Evolutionary conservation across 1,140 invertebrate genomes (phyloP).

Genomic region (Epicauta chinensis): DNA sequence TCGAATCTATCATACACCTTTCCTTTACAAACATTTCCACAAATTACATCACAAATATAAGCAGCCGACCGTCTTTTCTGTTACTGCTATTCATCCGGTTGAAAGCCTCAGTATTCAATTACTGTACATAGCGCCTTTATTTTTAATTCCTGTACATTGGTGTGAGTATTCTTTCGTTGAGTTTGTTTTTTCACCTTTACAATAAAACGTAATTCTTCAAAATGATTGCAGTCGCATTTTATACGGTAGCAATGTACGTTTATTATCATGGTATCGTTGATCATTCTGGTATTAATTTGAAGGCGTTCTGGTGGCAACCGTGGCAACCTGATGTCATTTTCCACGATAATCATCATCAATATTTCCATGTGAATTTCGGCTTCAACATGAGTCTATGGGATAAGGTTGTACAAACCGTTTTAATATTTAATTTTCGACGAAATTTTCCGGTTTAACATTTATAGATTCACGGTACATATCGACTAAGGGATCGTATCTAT

Average conservation of each 20-base stretch:
- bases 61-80: slow-evolving; percentile 67
- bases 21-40: slow-evolving; percentile 65
- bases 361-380: slow-evolving; percentile 70
- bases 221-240: slow-evolving; percentile 50
- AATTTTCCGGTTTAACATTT: slow-evolving; percentile 30
- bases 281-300: slow-evolving; percentile 70
- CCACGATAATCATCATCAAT: slow-evolving; percentile 73
- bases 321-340: slow-evolving; percentile 71
- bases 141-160: slow-evolving; percentile 56
- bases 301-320: slow-evolving; percentile 67
- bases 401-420: slow-evolving; percentile 43
- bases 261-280: slow-evolving; percentile 72
- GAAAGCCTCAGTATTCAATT: slow-evolving; percentile 59
- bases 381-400: slow-evolving; percentile 66
- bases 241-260: slow-evolving; percentile 52
- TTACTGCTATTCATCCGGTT: slow-evolving; percentile 66
- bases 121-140: slow-evolving; percentile 48
- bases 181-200: background rate
- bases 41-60: slow-evolving; percentile 70
- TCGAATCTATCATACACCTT: slow-evolving; percentile 60
- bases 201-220: background rate
- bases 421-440: slow-evolving; percentile 4
- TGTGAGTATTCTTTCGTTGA: slow-evolving; percentile 47
- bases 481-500: slow-evolving; percentile 57
- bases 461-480: slow-evolving; percentile 62